Evolutionary conservation across 2,888 invertebrate species (phyloP).

Genomic region (Odontomyia ornata): DNA sequence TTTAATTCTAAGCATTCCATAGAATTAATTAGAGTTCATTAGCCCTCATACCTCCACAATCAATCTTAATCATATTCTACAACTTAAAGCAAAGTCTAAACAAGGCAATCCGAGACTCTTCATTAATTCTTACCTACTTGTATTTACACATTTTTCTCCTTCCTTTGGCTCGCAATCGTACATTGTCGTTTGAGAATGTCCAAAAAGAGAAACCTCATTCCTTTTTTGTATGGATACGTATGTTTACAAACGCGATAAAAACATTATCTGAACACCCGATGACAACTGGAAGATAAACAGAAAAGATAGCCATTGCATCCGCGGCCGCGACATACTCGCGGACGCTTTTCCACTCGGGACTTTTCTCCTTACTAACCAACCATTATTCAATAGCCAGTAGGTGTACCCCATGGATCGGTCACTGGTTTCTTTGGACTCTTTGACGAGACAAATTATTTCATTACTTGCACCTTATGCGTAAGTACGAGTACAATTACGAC

Average conservation of each 20-base stretch:
- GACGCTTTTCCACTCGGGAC: neutral
- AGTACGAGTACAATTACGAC: neutral
- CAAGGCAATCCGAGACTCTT: too few species aligned
- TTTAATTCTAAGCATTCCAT: too few species aligned
- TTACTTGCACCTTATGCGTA: constrained; percentile 10
- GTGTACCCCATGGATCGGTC: neutral
- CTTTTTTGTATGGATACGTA: too few species aligned
- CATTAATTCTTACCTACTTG: too few species aligned
- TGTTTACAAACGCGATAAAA: neutral
- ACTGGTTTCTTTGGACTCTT: neutral
- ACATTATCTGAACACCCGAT: neutral
- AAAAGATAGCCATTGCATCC: constrained; percentile 4
- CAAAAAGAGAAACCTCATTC: too few species aligned
- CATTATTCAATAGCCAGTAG: neutral
- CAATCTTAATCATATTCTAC: too few species aligned
- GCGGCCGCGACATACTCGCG: neutral
- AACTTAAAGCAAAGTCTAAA: too few species aligned
- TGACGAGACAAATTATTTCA: neutral
- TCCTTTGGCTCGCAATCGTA: too few species aligned
- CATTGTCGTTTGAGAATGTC: too few species aligned
- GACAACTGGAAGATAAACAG: neutral
- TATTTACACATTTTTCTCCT: too few species aligned
- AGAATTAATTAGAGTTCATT: too few species aligned
- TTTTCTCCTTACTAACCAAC: neutral
- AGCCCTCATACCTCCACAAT: too few species aligned